Evolutionary conservation across 2,797 vertebrate genomes (phyloP), one percentile per base, ranked within the genome.

Genomic region (Orientallactaga sibirica): DNA sequence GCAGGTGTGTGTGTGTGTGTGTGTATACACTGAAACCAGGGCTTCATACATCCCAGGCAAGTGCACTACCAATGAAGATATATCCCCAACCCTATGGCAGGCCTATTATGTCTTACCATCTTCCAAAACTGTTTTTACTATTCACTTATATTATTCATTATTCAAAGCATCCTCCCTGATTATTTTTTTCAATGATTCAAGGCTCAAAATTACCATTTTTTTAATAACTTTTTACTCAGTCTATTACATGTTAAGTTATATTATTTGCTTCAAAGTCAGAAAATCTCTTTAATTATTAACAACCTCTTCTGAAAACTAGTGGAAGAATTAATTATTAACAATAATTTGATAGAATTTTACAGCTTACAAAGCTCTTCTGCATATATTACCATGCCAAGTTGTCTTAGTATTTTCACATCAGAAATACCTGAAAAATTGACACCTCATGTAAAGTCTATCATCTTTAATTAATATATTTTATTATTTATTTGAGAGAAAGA

Each of bases 161-260:
- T 43, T 43, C 8, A 77, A 93, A 93, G 88, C 9, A 96, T 25
- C 88, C 61, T 83, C 94, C 68, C 25, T 48, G 29, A 90, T 61
- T 92, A 90, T 85, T 74, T 95, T 92, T 95, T 79, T 93, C 37
- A 85, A 8, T 88, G 67, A 91, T 74, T 92, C 19, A 91, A 93
- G 43, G 86, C 24, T 88, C 67, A 94, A 80, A 81, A 87, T 71
- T 66, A 86, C 9, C 71, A 87, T 16, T 55, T 86, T 80, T 62
- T 89, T n/a, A n/a, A 92, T 43, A 89, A 64, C 24, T 79, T 33
- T 93, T 89, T 85, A 91, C 22, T 73, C 37, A 52, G 1, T 41
- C 3, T 62, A 91, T 58, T 82, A 77, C 1, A 55, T 71, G 7
- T 37, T 90, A 70, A 77, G 12, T 64, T 95, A 62, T 15, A 73